phyloP scores from a whole-genome alignment of 1,140 invertebrate genomes.

The Calycopis cecrops region DNA sequence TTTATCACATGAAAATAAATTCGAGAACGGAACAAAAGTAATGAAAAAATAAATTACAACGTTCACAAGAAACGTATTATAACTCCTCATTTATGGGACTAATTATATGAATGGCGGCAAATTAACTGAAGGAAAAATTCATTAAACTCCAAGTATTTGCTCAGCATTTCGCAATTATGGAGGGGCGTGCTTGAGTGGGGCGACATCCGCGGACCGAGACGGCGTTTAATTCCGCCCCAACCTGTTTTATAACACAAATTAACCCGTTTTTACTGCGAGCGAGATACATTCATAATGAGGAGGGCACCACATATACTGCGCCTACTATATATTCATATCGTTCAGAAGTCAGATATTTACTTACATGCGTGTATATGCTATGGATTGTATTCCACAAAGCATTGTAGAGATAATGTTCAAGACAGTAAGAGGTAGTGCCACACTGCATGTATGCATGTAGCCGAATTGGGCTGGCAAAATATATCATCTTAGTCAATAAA shows the following conservation, averaged over 20 bases:
- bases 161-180: slow-evolving; percentile 42
- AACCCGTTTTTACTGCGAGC: slow-evolving; percentile 48
- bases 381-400: too few species aligned
- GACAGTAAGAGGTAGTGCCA: too few species aligned
- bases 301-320: too few species aligned
- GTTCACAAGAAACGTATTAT: not conserved
- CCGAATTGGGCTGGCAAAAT: too few species aligned
- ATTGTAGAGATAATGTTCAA: too few species aligned
- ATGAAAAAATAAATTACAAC: not conserved
- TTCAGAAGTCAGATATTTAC: too few species aligned
- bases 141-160: slow-evolving; percentile 53
- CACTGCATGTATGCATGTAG: too few species aligned
- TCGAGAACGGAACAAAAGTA: too few species aligned
- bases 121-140: slow-evolving; percentile 47
- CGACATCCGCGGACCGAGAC: slow-evolving; percentile 34
- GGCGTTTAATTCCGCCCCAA: slow-evolving; percentile 43
- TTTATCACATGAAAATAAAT: too few species aligned
- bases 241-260: slow-evolving; percentile 53
- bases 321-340: too few species aligned
- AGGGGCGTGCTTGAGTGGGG: slow-evolving; percentile 30
- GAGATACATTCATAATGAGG: slow-evolving; percentile 44
- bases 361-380: too few species aligned
- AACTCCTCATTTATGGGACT: slow-evolving; percentile 13
- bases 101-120: slow-evolving; percentile 31
- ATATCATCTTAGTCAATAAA: too few species aligned